These are phyloP conservation scores for Alloplasta piceator DNA, from an alignment of 2,888 invertebrate species.

Conservation along the genomic window DNA sequence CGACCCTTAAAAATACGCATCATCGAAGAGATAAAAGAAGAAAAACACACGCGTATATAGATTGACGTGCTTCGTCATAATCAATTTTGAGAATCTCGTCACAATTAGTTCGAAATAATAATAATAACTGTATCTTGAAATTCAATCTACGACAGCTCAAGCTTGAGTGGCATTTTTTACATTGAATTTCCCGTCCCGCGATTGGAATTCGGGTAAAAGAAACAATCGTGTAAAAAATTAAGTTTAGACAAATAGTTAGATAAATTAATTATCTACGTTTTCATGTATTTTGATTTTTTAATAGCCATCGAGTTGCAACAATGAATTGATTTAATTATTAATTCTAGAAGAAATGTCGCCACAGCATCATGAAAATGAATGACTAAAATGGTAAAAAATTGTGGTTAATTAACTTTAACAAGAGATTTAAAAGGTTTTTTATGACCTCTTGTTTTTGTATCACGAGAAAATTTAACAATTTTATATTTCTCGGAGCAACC, in stretches of 20 bases:
- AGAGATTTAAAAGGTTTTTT: slow-evolving; percentile 21
- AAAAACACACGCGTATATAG: not conserved
- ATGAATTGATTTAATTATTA: too few relatives aligned
- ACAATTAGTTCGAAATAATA: not conserved
- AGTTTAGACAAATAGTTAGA: too few relatives aligned
- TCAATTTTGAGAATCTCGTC: slow-evolving; percentile 6
- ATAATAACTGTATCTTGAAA: too few relatives aligned
- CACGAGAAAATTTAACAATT: slow-evolving; percentile 43
- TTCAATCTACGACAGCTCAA: not conserved
- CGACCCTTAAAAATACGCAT: slow-evolving; percentile 37
- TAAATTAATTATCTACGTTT: too few relatives aligned
- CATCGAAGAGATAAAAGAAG: slow-evolving; percentile 20
- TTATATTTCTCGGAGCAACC: slow-evolving; percentile 29
- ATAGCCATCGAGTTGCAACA: too few relatives aligned
- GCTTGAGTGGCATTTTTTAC: not conserved
- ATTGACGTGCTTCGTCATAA: not conserved
- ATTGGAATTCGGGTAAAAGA: too few relatives aligned
- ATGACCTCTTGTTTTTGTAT: not conserved
- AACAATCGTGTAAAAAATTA: too few relatives aligned
- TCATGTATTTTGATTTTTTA: too few relatives aligned
- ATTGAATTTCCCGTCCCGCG: too few relatives aligned
- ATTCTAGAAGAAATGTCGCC: too few relatives aligned
- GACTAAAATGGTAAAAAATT: not conserved
- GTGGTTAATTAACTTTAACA: not conserved
- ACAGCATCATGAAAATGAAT: too few relatives aligned